Base-by-base conservation (phyloP, 1,140 invertebrate genomes). In the Drosophila tropicalis region DNA sequence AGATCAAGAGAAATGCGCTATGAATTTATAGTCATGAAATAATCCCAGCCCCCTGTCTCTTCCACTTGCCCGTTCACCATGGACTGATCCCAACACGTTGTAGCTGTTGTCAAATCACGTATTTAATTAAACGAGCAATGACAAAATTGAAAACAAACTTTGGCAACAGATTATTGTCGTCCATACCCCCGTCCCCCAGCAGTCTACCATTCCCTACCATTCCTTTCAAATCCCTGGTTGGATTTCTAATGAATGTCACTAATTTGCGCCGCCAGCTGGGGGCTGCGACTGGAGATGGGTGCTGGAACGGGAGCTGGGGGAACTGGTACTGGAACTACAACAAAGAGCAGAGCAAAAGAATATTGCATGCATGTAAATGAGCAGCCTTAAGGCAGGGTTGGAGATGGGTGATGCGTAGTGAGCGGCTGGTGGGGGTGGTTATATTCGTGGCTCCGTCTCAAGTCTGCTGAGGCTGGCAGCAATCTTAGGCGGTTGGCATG, bases 131-230 rank as follows among this genome's bases (percentile, higher is more conserved):
- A 54, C 62, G 62, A 47, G 25, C 41, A 34, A 36, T 29, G 62
- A 64, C 62, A 54, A 64, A 64, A 64, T 64, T 64, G 32, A 64
- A 64, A 64, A 64, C 62, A 64, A 64, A 64, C 40, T 64, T 64
- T 64, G 62, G 47, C 44, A 63, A 64, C 47, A 55, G 29, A n/a
- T 54, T n/a, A 34, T 64, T 51, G 44, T 51, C 44, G 44, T 51
- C 44, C 44, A 51, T 12, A 9, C 17, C 2, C 17, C 44, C 44
- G 2, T 2, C 15, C 44, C 44, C 15, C 29, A 29, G 29, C 29
- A 29, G n/a, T 13, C 17, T 15, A 17, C 19, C 44, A 22, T 6
- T 22, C 61, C 19, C 39, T 29, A 4, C 41, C 19, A 51, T 47
- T 47, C 55, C 55, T 32, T 15, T 36, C 7, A 56, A 44, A 29